phyloP scores from a whole-genome alignment of 1,140 invertebrate species.

The Helicoverpa zea region DNA sequence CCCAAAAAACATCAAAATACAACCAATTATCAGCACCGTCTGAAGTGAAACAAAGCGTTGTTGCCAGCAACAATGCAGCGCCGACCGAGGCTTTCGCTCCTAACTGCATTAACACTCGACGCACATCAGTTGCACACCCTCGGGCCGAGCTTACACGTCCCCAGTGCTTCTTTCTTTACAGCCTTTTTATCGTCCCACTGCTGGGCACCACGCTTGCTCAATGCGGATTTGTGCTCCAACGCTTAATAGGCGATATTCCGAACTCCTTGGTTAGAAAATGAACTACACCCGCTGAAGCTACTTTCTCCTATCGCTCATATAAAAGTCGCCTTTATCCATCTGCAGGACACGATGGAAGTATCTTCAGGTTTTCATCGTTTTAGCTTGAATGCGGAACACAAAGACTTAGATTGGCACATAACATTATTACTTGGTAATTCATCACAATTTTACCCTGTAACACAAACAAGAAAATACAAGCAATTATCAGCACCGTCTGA shows the following conservation, averaged over 20 bases:
- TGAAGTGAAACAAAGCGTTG: constrained; percentile 10
- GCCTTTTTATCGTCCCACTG: too few species aligned
- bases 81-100: not conserved
- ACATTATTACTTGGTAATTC: too few species aligned
- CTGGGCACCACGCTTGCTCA: too few species aligned
- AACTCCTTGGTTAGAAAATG: not conserved
- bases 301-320: too few species aligned
- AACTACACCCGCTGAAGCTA: too few species aligned
- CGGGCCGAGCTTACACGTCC: not conserved
- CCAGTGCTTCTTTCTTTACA: not conserved
- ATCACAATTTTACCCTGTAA: too few species aligned
- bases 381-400: too few species aligned
- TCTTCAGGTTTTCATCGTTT: too few species aligned
- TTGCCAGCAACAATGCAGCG: not conserved
- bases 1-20: not conserved
- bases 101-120: constrained; percentile 18
- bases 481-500: not conserved
- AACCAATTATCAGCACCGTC: not conserved
- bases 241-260: not conserved
- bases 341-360: too few species aligned
- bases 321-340: too few species aligned
- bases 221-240: too few species aligned
- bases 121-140: constrained; percentile 17
- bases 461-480: not conserved
- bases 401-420: too few species aligned